phyloP scores from a whole-genome alignment of 2,888 invertebrate genomes.

The Drosophila histrio region DNA sequence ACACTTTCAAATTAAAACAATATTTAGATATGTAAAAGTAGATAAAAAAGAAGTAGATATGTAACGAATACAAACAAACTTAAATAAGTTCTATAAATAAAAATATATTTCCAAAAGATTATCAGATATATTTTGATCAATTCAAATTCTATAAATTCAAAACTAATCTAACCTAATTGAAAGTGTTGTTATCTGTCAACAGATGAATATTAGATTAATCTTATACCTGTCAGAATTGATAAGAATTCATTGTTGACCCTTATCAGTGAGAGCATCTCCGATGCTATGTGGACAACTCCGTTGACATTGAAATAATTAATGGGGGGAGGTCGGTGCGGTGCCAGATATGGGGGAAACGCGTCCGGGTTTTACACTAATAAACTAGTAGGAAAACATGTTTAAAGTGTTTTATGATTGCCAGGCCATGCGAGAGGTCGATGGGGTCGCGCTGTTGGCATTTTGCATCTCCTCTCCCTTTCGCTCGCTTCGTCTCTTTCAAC shows the following conservation, averaged over 20 bases:
- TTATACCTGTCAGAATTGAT: background rate
- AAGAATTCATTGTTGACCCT: constrained; percentile 7
- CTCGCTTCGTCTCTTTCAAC: background rate
- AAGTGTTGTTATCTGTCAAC: background rate
- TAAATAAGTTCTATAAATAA: background rate
- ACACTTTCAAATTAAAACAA: constrained; percentile 21
- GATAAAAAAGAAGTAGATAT: too few relatives aligned
- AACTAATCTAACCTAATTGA: background rate
- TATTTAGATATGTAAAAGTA: background rate
- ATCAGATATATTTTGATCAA: background rate
- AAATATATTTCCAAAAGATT: background rate
- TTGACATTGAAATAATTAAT: constrained; percentile 73
- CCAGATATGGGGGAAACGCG: constrained; percentile 30
- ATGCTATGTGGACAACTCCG: constrained; percentile 52
- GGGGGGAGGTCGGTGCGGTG: constrained; percentile 20
- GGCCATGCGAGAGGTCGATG: constrained; percentile 68
- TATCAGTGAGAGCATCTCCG: constrained; percentile 47
- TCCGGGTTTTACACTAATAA: constrained; percentile 74
- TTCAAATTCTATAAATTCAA: background rate
- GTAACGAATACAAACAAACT: too few relatives aligned
- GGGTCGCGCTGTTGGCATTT: constrained; percentile 59
- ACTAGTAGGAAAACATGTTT: constrained; percentile 77
- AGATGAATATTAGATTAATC: background rate
- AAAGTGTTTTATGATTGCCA: constrained; percentile 78
- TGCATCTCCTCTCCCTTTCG: background rate